Base-by-base conservation (phyloP, 2,113 vertebrate genomes). In the Halichoeres trimaculatus region DNA sequence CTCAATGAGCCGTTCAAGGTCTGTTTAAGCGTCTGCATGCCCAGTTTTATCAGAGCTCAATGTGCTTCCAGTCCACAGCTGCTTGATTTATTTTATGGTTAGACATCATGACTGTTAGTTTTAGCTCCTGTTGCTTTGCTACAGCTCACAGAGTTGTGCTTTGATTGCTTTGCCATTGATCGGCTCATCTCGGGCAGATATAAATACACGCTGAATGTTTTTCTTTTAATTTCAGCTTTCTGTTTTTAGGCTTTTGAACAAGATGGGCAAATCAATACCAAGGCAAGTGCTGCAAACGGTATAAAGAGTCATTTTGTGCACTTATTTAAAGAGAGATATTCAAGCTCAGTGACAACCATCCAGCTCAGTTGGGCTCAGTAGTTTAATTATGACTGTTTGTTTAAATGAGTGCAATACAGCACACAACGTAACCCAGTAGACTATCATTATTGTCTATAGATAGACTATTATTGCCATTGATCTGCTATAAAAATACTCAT, bases 1-100 rank as follows among this genome's bases (percentile, higher is more conserved):
- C 56, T 80, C 58, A 61, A 35, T 74, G 55, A 69, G 63, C 22
- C 52, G 7, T 68, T 79, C 38, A 74, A 85, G 85, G 80, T 84
- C 69, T 80, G 65, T 66, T 36, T 61, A 20, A 73, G 26, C 69
- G 53, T 59, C 54, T 64, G 71, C 48, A 54, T 72, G 62, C 73
- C 68, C 52, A 10, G 47, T 19, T 68, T 53, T 57, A 13, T 56
- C 30, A 22, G 16, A n/a, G 38, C 13, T 63, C 19, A 30, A 23
- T 48, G 11, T 45, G 19, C 40, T 40, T 72, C 36, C 23, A 55
- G 45, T 45, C 63, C 40, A 24, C 52, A 52, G 41, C n/a, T 45
- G 26, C 4, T 54, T 70, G 4, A 71, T 59, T 62, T 38, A 23
- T 57, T 45, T 13, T n/a, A 11, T 36, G 14, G 22, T 13, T 2